A percentile compares a stretch with the other conserved stretches of the same genome.
Evolutionary conservation across 2,888 invertebrate species (phyloP).

Genomic region (Lithosia quadra): DNA sequence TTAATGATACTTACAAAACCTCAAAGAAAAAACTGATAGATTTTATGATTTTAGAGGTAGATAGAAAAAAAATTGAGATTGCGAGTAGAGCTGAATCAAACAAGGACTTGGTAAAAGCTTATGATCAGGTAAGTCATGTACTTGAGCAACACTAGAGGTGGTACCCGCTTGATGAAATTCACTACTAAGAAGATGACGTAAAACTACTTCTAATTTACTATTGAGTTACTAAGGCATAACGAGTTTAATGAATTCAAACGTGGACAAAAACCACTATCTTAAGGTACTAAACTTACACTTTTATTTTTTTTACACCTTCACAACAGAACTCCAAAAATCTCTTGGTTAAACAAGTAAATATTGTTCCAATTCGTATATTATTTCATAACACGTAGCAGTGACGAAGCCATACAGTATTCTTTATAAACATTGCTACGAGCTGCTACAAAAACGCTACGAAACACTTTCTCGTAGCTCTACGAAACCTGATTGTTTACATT

Average conservation of each 20-base stretch:
- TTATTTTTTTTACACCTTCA: background rate
- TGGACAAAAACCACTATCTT: background rate
- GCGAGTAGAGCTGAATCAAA: too few species aligned
- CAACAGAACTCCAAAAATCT: background rate
- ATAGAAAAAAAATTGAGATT: too few species aligned
- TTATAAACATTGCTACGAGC: background rate
- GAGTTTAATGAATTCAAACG: background rate
- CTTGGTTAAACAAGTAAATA: background rate
- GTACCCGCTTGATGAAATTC: too few species aligned
- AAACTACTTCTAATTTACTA: too few species aligned
- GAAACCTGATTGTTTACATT: constrained; percentile 8
- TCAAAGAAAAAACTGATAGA: too few species aligned
- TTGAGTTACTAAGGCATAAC: background rate
- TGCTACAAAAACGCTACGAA: constrained; percentile 5
- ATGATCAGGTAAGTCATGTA: too few species aligned
- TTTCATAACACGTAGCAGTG: background rate
- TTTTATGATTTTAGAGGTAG: too few species aligned
- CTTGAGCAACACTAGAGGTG: too few species aligned
- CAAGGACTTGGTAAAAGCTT: too few species aligned
- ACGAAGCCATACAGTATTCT: background rate
- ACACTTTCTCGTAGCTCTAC: constrained; percentile 2
- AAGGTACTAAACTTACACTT: background rate
- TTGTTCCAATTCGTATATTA: background rate
- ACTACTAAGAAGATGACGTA: too few species aligned
- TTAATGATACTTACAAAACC: too few species aligned